Percentiles rank a stretch among this genome's conserved stretches.
Evolutionary conservation across 2,113 vertebrate species (phyloP).

Genomic region (Dasyurus viverrinus): DNA sequence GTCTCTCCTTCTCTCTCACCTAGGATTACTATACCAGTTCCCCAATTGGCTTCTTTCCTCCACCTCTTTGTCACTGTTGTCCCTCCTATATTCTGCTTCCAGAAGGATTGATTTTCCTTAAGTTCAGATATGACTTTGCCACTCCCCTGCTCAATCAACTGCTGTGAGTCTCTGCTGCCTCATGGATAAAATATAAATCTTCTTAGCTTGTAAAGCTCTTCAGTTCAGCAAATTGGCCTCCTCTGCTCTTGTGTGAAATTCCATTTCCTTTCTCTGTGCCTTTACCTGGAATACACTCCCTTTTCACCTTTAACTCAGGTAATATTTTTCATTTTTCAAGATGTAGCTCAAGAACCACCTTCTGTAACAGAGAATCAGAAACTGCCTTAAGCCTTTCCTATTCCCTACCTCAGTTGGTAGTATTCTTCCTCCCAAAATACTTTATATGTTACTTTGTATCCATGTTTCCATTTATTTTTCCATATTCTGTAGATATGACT

Average conservation of each 20-base stretch:
- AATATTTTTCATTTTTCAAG: conserved; percentile 29
- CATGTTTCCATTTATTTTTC: not conserved
- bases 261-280: not conserved
- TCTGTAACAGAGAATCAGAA: not conserved
- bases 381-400: not conserved
- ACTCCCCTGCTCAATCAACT: no score
- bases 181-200: not conserved
- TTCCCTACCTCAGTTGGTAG: conserved; percentile 31
- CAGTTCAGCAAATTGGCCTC: not conserved
- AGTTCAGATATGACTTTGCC: no score
- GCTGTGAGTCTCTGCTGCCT: no score
- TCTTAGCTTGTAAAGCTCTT: not conserved
- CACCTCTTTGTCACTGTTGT: no score
- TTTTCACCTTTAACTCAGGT: not conserved
- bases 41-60: no score
- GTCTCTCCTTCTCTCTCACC: no score
- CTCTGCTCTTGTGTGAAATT: not conserved
- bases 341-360: conserved; percentile 23
- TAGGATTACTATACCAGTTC: no score
- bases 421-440: not conserved
- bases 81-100: no score
- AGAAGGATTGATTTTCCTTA: no score
- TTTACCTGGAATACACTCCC: not conserved
- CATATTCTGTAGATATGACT: not conserved
- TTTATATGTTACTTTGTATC: no score